Base-by-base conservation (phyloP, 2,888 invertebrate genomes). In the Allophyes oxyacanthae region DNA sequence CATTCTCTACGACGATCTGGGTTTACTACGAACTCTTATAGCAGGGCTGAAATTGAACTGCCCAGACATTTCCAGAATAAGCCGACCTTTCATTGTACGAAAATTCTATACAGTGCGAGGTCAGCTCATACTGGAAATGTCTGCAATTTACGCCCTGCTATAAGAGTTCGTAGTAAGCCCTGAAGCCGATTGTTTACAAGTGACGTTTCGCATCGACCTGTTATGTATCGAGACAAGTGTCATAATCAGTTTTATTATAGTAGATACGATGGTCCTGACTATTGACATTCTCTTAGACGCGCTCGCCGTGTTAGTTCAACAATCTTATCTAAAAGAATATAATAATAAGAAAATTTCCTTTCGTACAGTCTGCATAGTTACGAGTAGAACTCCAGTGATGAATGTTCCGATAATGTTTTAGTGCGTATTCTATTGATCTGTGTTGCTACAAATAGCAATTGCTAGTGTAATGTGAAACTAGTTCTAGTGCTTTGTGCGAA, bases 251-350 rank as follows among this genome's bases (percentile, higher is more conserved):
- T 49, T 44, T 28, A 49, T 11, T 56, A 56, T 36, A 64, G 70
- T 36, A 64, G 70, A 69, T 66, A 66, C 56, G 45, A 63, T 69
- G 20, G 51, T 63, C 40, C 50, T 40, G 54, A n/a, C n/a, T n/a
- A n/a, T n/a, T n/a, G n/a, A 44, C 55, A 68, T 37, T 46, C 63
- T 54, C 49, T 36, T 43, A 26, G 52, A 28, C 48, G 33, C 54
- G 41, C 9, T 25, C 37, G 64, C 30, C 64, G 36, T 28, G 7
- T 28, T 51, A n/a, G 11, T 58, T 42, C 42, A 58, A 53, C 75
- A 64, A 67, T 73, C 67, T 73, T 73, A 73, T 73, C 72, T 54
- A 42, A 64, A 61, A 60, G 30, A 71, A 59, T 54, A 67, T 44
- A 59, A 50, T 13, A 44, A 56, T 40, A 56, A 50, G 41, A 57